Conservation (phyloP, 64 coral and sea anemone species). For the Stylophora pistillata region DNA sequence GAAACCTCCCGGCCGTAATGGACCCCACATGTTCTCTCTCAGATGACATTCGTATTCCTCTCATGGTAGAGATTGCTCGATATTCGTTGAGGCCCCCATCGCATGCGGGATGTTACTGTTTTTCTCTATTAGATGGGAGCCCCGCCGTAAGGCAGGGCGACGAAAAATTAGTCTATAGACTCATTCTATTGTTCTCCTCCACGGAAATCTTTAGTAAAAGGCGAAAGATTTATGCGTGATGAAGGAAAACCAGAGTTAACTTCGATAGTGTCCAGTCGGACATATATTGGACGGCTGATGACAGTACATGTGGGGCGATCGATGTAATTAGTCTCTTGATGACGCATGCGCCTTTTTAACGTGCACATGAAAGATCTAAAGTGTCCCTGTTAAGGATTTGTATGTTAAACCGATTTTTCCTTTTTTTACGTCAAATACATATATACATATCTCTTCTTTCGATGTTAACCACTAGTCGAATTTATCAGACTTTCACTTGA, state of each 20-base stretch:
- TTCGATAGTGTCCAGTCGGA: rapidly evolving
- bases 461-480: no score
- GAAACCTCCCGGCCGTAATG: no score
- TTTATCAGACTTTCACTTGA: no score
- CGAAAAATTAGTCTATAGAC: slow-evolving; percentile 85
- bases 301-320: background rate
- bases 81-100: background rate
- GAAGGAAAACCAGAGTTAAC: slow-evolving; percentile 63
- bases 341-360: slow-evolving; percentile 1
- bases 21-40: no score
- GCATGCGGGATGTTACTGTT: background rate
- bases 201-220: slow-evolving; percentile 93
- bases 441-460: no score
- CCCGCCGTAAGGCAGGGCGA: slow-evolving; percentile 63
- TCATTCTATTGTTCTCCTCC: slow-evolving; percentile 72
- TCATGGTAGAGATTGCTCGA: no score
- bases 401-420: background rate
- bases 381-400: background rate
- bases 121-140: background rate
- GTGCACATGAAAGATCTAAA: background rate
- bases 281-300: background rate
- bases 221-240: slow-evolving; percentile 82
- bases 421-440: background rate
- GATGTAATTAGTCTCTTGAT: background rate
- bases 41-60: no score